Conservation (phyloP, 2,888 invertebrate genomes). For the Scaptomyza tumidula region DNA sequence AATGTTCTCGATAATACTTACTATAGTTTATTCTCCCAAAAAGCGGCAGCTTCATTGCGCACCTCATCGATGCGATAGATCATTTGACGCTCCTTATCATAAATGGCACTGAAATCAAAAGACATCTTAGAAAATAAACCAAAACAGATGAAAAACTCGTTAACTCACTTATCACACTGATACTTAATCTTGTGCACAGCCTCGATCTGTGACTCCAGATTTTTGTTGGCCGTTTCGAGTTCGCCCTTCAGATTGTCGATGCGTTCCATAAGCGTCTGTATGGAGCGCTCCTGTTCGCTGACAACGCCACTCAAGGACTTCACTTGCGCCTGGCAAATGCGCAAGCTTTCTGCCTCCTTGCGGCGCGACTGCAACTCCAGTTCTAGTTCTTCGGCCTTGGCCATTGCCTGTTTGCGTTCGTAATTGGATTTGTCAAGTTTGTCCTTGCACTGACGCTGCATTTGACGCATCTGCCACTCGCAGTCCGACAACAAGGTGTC, state of each 20-base stretch:
- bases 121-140: background rate
- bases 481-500: conserved; percentile 91
- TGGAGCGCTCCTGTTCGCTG: conserved; percentile 86
- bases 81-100: conserved; percentile 85
- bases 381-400: conserved; percentile 80
- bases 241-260: conserved; percentile 86
- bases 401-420: conserved; percentile 86
- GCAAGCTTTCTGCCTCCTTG: conserved; percentile 85
- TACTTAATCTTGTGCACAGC: conserved; percentile 84
- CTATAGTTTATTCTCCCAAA: conserved; percentile 88
- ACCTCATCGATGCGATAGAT: conserved; percentile 85
- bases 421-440: conserved; percentile 87
- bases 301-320: conserved; percentile 86
- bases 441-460: conserved; percentile 89
- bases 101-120: conserved; percentile 75
- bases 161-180: conserved; percentile 83
- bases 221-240: conserved; percentile 85
- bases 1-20: conserved; percentile 58
- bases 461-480: conserved; percentile 92
- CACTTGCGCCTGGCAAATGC: conserved; percentile 86
- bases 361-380: conserved; percentile 76
- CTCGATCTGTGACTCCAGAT: conserved; percentile 85
- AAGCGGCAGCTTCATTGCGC: conserved; percentile 86
- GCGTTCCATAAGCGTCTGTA: conserved; percentile 86
- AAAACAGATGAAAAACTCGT: background rate